These are phyloP conservation scores for Brienomyrus brachyistius DNA, from an alignment of 2,113 vertebrate genomes.

Conservation along the genomic window DNA sequence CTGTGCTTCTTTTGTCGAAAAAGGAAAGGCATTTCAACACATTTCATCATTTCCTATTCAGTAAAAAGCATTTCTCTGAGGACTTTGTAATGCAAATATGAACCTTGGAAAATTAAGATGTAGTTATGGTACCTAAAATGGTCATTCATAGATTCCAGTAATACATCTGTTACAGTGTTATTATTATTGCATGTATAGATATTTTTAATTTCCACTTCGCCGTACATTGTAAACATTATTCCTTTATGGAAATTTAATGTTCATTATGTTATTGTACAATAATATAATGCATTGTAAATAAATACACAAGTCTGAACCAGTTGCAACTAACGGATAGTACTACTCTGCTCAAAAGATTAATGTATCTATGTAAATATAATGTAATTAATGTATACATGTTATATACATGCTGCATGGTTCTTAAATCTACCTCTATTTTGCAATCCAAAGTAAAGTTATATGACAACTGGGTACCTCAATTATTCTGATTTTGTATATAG, in stretches of 20 bases:
- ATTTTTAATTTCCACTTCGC: neutral
- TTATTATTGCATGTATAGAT: neutral
- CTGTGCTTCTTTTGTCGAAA: neutral
- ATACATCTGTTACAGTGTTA: neutral
- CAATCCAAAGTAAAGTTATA: no score
- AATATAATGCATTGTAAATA: neutral
- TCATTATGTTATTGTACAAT: neutral
- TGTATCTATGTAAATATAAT: neutral
- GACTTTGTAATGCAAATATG: conserved; percentile 3
- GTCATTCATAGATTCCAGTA: neutral
- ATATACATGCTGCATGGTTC: neutral
- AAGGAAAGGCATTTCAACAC: conserved; percentile 5
- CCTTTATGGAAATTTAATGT: neutral
- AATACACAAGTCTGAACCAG: neutral
- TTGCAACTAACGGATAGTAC: neutral
- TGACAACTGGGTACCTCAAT: no score
- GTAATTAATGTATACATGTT: neutral
- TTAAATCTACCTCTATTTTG: no score
- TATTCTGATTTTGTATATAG: neutral
- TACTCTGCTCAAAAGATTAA: neutral
- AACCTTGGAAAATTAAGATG: neutral
- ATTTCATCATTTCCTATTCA: conserved; percentile 27
- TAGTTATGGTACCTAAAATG: neutral
- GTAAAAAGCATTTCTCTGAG: neutral
- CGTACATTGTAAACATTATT: neutral